Evolutionary conservation across 2,888 invertebrate species (phyloP).

Genomic region (Andrena flavipes): DNA sequence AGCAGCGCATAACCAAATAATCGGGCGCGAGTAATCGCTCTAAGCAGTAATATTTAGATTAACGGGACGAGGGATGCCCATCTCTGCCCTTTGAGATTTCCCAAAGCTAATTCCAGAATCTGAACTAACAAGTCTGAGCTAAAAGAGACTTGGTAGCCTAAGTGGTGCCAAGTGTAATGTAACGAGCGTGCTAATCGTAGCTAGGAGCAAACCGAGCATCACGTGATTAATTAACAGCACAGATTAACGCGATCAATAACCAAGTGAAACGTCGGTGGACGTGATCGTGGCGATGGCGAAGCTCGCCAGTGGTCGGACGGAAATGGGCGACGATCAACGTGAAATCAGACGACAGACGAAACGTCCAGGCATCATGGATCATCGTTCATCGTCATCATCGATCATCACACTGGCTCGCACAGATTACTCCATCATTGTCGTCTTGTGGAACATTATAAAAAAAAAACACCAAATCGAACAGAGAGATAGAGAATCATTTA

Average conservation of each 20-base stretch:
- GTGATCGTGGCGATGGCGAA: constrained; percentile 32
- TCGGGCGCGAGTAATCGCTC: neutral
- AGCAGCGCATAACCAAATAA: neutral
- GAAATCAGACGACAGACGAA: constrained; percentile 45
- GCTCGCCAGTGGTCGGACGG: constrained; percentile 22
- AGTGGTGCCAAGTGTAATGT: neutral
- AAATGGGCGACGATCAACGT: constrained; percentile 32
- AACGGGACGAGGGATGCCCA: constrained; percentile 17
- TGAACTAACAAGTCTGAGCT: neutral
- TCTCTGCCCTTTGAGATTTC: constrained; percentile 19
- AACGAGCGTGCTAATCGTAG: neutral
- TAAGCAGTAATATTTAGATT: neutral
- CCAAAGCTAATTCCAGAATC: neutral
- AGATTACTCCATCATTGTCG: constrained; percentile 45
- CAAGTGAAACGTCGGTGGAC: constrained; percentile 48
- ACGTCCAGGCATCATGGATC: constrained; percentile 42
- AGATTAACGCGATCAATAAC: constrained; percentile 33
- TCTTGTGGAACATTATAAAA: constrained; percentile 21
- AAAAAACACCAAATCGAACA: neutral
- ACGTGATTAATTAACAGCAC: constrained; percentile 27
- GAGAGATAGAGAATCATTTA: constrained; percentile 1
- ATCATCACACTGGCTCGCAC: constrained; percentile 38
- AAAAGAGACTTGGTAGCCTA: neutral
- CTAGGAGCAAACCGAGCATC: neutral
- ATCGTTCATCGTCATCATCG: constrained; percentile 54